Conservation (phyloP, 2,888 invertebrate species). For the Thumatha senex region DNA sequence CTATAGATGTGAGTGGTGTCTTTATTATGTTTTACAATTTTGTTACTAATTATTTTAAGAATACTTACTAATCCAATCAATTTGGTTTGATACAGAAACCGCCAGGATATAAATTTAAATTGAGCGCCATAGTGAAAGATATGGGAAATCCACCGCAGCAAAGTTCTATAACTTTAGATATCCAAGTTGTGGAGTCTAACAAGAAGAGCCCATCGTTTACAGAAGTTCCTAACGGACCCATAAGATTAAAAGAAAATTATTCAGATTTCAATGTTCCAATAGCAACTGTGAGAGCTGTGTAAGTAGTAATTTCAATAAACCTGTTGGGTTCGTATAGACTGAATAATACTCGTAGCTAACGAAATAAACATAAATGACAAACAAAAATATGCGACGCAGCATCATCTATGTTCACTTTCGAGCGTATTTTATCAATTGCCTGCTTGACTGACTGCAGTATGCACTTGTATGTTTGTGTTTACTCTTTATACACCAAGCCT, state of each 20-base stretch:
- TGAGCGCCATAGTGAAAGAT: constrained; percentile 91
- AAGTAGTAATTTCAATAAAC: constrained; percentile 57
- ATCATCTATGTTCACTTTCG: too few species aligned
- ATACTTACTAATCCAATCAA: constrained; percentile 18
- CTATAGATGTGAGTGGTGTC: constrained; percentile 84
- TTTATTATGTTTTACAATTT: neutral
- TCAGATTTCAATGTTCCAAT: constrained; percentile 88
- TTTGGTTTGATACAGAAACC: constrained; percentile 76
- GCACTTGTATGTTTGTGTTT: too few species aligned
- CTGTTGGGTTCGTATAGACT: too few species aligned
- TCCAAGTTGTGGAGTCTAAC: constrained; percentile 93
- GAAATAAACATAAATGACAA: too few species aligned
- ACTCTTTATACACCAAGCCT: too few species aligned
- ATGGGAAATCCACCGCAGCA: constrained; percentile 86
- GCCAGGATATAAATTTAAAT: constrained; percentile 86
- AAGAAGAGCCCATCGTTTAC: constrained; percentile 92
- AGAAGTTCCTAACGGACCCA: constrained; percentile 83
- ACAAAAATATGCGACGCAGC: too few species aligned
- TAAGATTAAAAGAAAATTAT: constrained; percentile 89
- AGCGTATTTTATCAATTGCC: too few species aligned
- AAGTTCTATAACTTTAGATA: constrained; percentile 90
- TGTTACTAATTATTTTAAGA: neutral
- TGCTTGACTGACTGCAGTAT: too few species aligned
- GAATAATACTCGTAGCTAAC: too few species aligned
- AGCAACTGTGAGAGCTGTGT: constrained; percentile 87